These are phyloP conservation scores for Aphidius ervi DNA, from an alignment of 1,140 invertebrate genomes.

Conservation along the genomic window DNA sequence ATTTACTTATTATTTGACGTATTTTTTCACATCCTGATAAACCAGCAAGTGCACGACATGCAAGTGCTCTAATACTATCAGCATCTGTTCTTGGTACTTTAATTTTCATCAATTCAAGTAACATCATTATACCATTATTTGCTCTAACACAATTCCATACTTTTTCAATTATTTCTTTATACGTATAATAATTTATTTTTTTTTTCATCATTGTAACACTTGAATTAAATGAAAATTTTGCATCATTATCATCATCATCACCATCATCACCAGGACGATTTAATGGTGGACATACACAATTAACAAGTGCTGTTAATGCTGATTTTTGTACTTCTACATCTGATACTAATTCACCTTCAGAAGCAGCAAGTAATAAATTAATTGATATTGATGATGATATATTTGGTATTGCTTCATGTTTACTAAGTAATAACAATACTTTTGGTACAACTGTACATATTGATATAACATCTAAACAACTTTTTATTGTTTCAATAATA, in stretches of 20 bases:
- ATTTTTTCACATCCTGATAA: constrained; percentile 87
- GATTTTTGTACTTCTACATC: constrained; percentile 90
- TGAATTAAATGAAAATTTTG: constrained; percentile 55
- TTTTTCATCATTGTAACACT: constrained; percentile 57
- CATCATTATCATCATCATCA: constrained; percentile 52
- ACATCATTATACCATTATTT: constrained; percentile 95
- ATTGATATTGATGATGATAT: constrained; percentile 68
- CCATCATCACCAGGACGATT: constrained; percentile 57
- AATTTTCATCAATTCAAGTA: constrained; percentile 78
- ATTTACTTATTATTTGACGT: constrained; percentile 90
- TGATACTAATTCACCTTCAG: constrained; percentile 82
- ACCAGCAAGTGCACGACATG: constrained; percentile 87
- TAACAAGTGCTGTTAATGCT: constrained; percentile 81
- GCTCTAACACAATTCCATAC: constrained; percentile 89
- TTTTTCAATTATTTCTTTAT: constrained; percentile 82
- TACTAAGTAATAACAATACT: constrained; percentile 76
- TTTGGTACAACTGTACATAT: constrained; percentile 87
- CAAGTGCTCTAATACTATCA: constrained; percentile 85
- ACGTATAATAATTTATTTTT: constrained; percentile 67
- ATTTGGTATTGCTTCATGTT: constrained; percentile 72
- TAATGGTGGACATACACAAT: constrained; percentile 89
- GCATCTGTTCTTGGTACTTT: constrained; percentile 96
- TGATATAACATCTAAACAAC: constrained; percentile 85
- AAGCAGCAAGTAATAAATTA: constrained; percentile 75
- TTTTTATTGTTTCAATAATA: constrained; percentile 83